Percentiles rank a stretch among this genome's conserved stretches.
Conservation (phyloP, 2,113 vertebrate genomes). For the Euleptes europaea region DNA sequence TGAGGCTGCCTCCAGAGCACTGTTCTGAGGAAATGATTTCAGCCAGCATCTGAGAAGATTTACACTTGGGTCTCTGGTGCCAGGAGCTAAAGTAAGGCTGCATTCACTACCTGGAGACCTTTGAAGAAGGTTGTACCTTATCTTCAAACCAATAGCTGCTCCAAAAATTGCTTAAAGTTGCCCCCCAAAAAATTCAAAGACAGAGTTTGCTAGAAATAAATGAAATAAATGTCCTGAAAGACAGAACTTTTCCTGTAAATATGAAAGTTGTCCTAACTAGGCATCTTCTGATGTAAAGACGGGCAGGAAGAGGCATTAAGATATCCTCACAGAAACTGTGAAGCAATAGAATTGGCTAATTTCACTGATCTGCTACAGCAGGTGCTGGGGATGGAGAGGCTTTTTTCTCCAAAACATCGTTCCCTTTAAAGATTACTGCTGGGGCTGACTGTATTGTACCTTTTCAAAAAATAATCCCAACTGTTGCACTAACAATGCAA, state of each 20-base stretch:
- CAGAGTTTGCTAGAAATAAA: conserved; percentile 56
- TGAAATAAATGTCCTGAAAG: conserved; percentile 41
- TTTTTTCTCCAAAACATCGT: background rate
- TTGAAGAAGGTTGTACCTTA: conserved; percentile 53
- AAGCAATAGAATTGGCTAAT: conserved; percentile 17
- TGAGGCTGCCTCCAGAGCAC: conserved; percentile 49
- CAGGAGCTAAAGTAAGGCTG: conserved; percentile 54
- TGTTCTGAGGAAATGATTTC: conserved; percentile 64
- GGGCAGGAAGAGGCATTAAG: conserved; percentile 24
- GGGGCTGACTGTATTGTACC: background rate
- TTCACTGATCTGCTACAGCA: background rate
- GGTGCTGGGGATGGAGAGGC: background rate
- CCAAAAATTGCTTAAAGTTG: conserved; percentile 55
- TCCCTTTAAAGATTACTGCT: background rate
- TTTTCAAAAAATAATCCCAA: background rate
- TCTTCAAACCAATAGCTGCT: conserved; percentile 45
- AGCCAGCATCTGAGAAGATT: conserved; percentile 64
- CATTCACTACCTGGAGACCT: conserved; percentile 47
- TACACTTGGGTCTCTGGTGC: conserved; percentile 57
- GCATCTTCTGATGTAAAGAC: conserved; percentile 29
- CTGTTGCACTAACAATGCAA: background rate
- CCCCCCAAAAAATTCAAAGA: conserved; percentile 41
- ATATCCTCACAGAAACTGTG: conserved; percentile 18
- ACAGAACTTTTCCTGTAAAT: conserved; percentile 39
- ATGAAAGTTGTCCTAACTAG: conserved; percentile 21